These are phyloP conservation scores for Centropyge bicolor DNA, from an alignment of 2,797 vertebrate genomes.

Conservation along the genomic window DNA sequence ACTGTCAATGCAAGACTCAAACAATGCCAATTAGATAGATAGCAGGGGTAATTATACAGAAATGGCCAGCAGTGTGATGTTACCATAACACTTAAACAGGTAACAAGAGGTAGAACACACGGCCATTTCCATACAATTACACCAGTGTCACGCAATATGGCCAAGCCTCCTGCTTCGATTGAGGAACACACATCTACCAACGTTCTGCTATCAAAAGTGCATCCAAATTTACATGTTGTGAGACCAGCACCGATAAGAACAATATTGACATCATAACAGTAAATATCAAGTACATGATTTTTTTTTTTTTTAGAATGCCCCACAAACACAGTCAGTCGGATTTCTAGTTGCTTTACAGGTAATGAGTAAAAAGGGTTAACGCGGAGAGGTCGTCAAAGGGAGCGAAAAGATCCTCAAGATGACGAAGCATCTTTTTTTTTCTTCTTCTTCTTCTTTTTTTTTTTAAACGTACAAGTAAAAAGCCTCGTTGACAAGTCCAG, in stretches of 20 bases:
- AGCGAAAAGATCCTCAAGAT: conserved; percentile 51
- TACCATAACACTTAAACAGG: conserved; percentile 89
- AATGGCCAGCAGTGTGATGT: conserved; percentile 88
- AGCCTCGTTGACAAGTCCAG: conserved; percentile 72
- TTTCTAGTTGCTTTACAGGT: conserved; percentile 78
- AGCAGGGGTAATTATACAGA: conserved; percentile 85
- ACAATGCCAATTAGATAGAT: conserved; percentile 70
- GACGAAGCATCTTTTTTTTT: conserved; percentile 38
- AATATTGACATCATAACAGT: conserved; percentile 85
- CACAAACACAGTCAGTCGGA: conserved; percentile 86
- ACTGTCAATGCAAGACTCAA: conserved; percentile 66
- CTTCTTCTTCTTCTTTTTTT: too few relatives aligned
- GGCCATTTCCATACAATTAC: conserved; percentile 88
- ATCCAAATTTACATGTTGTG: conserved; percentile 83
- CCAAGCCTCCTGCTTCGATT: conserved; percentile 57
- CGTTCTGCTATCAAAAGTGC: conserved; percentile 86
- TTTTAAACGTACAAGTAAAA: conserved; percentile 57
- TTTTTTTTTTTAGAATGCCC: conserved; percentile 82
- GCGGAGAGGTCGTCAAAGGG: conserved; percentile 50
- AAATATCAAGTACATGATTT: conserved; percentile 86
- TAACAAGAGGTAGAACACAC: conserved; percentile 90
- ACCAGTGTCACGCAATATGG: conserved; percentile 72
- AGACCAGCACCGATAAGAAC: conserved; percentile 86
- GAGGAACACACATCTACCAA: conserved; percentile 57
- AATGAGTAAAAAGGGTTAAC: conserved; percentile 51